Base-by-base conservation (phyloP, 2,888 invertebrate genomes). In the Mayetiola destructor region DNA sequence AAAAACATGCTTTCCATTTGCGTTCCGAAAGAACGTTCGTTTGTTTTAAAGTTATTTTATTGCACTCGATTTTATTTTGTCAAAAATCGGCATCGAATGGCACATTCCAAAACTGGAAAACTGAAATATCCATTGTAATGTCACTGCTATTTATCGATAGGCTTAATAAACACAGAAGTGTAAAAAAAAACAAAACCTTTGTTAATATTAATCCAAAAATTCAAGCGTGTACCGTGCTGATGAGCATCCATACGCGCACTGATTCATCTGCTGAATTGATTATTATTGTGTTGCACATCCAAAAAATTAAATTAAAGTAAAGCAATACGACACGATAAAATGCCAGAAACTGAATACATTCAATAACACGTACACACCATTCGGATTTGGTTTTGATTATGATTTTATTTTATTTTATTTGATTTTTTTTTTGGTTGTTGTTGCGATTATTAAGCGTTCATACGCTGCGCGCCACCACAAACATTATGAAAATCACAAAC, bases 251-350 rank as follows among this genome's bases (percentile, higher is more conserved):
- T 48, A 48, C 48, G 48, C 48, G 48, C 48, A 48, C 48, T 48
- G 48, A 48, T 48, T 48, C 48, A 48, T 48, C 48, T 48, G 48
- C 48, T 48, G 48, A 48, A 48, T 48, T 48, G 48, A 48, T 48
- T 48, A 27, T 48, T 48, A 48, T 23, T 48, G 48, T 48, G 27
- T 48, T 48, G 48, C 48, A 48, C 27, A 32, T 32, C 23, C 27
- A 23, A 23, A 48, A 48, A 48, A 48, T 48, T 48, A 48, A 48
- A 48, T 48, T 48, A 48, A 48, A 48, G 48, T 48, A 48, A 48
- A 48, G 48, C 27, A 48, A 23, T 27, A 48, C 27, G 48, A 48
- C 48, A 48, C 23, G 27, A 48, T 48, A n/a, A n/a, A n/a, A n/a
- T n/a, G n/a, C n/a, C n/a, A n/a, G n/a, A n/a, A n/a, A n/a, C n/a